Conservation (phyloP, 2,888 invertebrate genomes). For the Cephus runcator region DNA sequence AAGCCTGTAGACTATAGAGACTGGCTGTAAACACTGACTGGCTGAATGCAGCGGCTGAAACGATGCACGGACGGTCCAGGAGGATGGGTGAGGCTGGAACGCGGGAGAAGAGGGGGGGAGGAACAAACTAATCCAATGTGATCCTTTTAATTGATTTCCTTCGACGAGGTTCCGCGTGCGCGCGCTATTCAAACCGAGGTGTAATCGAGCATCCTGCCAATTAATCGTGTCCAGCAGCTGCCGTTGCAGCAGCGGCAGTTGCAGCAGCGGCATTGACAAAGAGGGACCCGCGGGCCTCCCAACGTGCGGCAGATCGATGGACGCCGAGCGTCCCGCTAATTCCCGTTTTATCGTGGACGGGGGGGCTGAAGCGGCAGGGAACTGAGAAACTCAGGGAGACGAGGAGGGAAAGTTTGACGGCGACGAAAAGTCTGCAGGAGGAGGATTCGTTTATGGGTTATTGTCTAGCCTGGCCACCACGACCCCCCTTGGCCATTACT, state of each 20-base stretch:
- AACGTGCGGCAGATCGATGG: constrained; percentile 13
- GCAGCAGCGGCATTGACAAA: background rate
- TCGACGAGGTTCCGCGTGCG: constrained; percentile 18
- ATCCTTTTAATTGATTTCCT: constrained; percentile 7
- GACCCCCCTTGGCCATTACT: constrained; percentile 11
- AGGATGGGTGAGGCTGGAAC: too few species aligned
- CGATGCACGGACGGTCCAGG: too few species aligned
- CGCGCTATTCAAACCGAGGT: constrained; percentile 35
- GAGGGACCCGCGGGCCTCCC: background rate
- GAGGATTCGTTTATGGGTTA: constrained; percentile 39
- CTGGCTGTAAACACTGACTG: background rate
- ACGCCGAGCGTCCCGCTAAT: constrained; percentile 30
- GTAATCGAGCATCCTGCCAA: constrained; percentile 21
- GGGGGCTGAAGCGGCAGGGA: background rate
- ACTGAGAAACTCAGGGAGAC: background rate
- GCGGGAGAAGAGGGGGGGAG: constrained; percentile 20
- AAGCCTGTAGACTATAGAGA: background rate
- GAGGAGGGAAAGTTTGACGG: background rate
- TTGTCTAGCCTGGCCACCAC: constrained; percentile 36
- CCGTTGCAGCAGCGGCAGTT: background rate
- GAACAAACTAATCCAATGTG: background rate
- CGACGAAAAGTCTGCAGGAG: constrained; percentile 10
- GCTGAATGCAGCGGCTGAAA: background rate
- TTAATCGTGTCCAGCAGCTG: constrained; percentile 2
- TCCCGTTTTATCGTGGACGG: constrained; percentile 30